Evolutionary conservation across 2,113 vertebrate genomes (phyloP).

Genomic region (Tyrannus savana): DNA sequence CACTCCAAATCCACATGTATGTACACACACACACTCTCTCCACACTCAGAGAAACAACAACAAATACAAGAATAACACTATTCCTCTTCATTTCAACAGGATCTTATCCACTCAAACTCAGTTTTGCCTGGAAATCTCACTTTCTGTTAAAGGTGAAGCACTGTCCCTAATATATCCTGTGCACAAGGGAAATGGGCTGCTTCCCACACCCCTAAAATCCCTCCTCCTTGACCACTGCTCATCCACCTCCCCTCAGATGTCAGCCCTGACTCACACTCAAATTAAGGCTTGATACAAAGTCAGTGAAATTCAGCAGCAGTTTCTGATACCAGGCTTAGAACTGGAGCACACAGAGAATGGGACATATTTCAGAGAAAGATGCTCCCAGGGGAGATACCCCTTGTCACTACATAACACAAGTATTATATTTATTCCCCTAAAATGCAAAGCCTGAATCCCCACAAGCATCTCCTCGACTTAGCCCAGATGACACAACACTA

Average conservation of each 20-base stretch:
- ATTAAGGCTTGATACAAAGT: background rate
- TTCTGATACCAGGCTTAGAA: background rate
- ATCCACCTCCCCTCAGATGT: background rate
- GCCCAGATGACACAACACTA: background rate
- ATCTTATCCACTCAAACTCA: background rate
- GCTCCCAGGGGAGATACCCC: background rate
- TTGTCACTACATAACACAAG: background rate
- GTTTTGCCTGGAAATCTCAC: background rate
- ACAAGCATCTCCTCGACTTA: background rate
- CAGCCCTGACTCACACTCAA: background rate
- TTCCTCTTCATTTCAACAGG: background rate
- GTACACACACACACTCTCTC: background rate
- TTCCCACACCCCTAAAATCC: background rate
- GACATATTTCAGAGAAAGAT: background rate
- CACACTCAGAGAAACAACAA: background rate
- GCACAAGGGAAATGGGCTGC: background rate
- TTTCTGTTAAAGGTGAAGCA: background rate
- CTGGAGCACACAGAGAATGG: background rate
- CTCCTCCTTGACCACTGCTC: background rate
- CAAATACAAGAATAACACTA: background rate
- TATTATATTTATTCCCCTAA: background rate
- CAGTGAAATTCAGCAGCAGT: background rate
- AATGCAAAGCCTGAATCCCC: background rate
- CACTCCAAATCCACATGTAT: background rate
- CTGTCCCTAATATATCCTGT: background rate